A percentile compares a stretch with the other conserved stretches of the same genome.
Conservation (phyloP, 2,888 invertebrate genomes). For the Ctenicera cuprea region DNA sequence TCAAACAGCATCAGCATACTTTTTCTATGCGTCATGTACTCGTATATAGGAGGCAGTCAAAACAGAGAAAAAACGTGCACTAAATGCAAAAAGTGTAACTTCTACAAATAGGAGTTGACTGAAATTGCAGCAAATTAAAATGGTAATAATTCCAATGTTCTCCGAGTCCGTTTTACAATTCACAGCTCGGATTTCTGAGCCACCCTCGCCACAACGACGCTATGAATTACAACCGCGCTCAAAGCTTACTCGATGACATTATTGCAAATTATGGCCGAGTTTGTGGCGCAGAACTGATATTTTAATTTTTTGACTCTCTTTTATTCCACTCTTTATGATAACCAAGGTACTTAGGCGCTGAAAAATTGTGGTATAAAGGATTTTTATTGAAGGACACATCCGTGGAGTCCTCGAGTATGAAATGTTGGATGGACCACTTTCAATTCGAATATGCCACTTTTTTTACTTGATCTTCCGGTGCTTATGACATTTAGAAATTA, state of each 20-base stretch:
- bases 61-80: too few relatives aligned
- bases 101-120: slow-evolving; percentile 9
- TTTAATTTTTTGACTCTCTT: slow-evolving; percentile 43
- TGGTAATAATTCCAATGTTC: slow-evolving; percentile 29
- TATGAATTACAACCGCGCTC: slow-evolving; percentile 56
- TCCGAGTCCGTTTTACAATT: slow-evolving; percentile 29
- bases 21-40: too few relatives aligned
- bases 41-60: too few relatives aligned
- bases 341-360: slow-evolving; percentile 23
- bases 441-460: slow-evolving; percentile 6
- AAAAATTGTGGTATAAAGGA: slow-evolving; percentile 27
- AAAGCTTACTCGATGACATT: slow-evolving; percentile 53
- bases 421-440: slow-evolving; percentile 11
- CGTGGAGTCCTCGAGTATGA: slow-evolving; percentile 10
- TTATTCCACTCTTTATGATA: slow-evolving; percentile 34
- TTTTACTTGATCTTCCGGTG: not conserved
- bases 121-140: slow-evolving; percentile 32
- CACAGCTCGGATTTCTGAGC: slow-evolving; percentile 37
- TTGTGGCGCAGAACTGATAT: slow-evolving; percentile 46
- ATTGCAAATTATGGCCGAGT: slow-evolving; percentile 50
- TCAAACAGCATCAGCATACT: too few relatives aligned
- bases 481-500: too few relatives aligned
- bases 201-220: slow-evolving; percentile 58
- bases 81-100: slow-evolving; percentile 4
- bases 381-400: slow-evolving; percentile 27